Percentiles rank a stretch among this genome's conserved stretches.
These are phyloP conservation scores for Zalophus californianus DNA, from an alignment of 2,797 vertebrate species.

Conservation along the genomic window DNA sequence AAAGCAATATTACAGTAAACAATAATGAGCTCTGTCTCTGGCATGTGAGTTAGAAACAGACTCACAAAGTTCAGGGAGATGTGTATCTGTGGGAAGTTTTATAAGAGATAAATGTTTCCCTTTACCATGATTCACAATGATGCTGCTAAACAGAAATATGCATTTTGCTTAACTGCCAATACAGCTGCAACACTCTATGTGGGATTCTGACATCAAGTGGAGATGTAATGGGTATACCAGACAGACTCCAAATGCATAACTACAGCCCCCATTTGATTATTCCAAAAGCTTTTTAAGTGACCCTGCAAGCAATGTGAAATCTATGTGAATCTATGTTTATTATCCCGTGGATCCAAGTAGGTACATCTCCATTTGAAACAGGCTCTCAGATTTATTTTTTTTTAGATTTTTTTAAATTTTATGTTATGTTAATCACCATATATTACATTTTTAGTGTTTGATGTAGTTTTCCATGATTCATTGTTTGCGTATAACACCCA, in stretches of 20 bases:
- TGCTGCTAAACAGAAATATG: constrained; percentile 15
- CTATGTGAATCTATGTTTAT: neutral
- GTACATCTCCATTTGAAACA: neutral
- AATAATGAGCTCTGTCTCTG: constrained; percentile 31
- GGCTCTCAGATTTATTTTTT: neutral
- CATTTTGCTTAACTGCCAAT: neutral
- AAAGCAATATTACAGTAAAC: constrained; percentile 36
- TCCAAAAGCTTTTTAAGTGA: neutral
- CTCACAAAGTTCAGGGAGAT: neutral
- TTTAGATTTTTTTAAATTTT: too few relatives aligned
- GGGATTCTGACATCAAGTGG: neutral
- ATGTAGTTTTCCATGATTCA: too few relatives aligned
- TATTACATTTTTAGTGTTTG: too few relatives aligned
- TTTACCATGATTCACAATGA: neutral
- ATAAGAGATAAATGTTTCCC: constrained; percentile 21
- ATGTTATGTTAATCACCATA: too few relatives aligned
- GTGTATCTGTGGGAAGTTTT: constrained; percentile 51
- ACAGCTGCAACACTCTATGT: neutral
- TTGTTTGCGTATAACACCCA: too few relatives aligned
- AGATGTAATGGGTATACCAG: neutral
- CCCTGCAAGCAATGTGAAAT: neutral
- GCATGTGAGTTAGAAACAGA: constrained; percentile 16
- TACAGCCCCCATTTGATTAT: neutral
- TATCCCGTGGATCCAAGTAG: neutral
- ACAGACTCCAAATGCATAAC: neutral